Evolutionary conservation across 1,140 invertebrate genomes (phyloP).

Genomic region (Plectrocnemia conspersa): DNA sequence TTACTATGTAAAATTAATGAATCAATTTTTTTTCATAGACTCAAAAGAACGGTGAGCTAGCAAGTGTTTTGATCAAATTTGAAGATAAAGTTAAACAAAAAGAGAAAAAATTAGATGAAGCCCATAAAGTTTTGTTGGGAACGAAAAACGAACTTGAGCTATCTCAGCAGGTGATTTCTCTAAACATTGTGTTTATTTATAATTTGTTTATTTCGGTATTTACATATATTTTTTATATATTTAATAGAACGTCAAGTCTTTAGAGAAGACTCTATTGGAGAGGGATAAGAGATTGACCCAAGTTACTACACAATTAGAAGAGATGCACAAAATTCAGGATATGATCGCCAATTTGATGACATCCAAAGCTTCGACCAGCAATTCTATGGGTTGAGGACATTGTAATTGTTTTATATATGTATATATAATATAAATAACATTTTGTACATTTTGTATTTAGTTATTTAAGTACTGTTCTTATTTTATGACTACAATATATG

Average conservation of each 20-base stretch:
- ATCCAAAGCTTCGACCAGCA: constrained; percentile 13
- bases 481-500: too few relatives aligned
- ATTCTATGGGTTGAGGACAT: too few relatives aligned
- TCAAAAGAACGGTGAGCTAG: constrained; percentile 46
- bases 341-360: constrained; percentile 49
- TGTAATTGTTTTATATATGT: too few relatives aligned
- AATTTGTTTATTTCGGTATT: constrained; percentile 2
- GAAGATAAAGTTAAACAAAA: constrained; percentile 47
- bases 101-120: constrained; percentile 46
- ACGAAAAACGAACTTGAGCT: constrained; percentile 41
- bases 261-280: constrained; percentile 49
- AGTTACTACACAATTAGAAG: constrained; percentile 48
- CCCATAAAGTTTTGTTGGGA: constrained; percentile 35
- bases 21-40: constrained; percentile 36
- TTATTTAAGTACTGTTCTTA: too few relatives aligned
- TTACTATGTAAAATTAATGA: too few relatives aligned
- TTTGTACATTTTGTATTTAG: too few relatives aligned
- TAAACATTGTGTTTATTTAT: constrained; percentile 6
- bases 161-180: constrained; percentile 39
- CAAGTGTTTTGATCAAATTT: constrained; percentile 46
- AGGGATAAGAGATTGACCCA: constrained; percentile 48
- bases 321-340: constrained; percentile 50
- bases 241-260: constrained; percentile 45
- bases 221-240: constrained; percentile 5
- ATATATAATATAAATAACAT: too few relatives aligned